A percentile compares a stretch with the other conserved stretches of the same genome.
These are phyloP conservation scores for Pelodiscus sinensis DNA, from an alignment of 2,113 vertebrate genomes.

Conservation along the genomic window DNA sequence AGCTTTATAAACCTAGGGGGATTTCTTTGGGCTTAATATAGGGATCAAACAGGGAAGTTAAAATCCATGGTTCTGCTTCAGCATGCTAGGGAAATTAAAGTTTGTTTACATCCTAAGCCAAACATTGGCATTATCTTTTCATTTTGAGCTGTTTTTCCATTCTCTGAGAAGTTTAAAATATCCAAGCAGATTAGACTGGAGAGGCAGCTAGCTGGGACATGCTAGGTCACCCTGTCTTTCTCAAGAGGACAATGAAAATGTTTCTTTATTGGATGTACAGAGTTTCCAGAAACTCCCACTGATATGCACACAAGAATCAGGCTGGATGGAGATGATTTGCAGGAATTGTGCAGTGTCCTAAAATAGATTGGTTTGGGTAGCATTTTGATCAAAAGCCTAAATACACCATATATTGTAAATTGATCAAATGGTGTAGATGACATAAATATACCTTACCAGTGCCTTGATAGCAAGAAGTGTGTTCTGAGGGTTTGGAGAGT, in stretches of 20 bases:
- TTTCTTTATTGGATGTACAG: slow-evolving; percentile 1
- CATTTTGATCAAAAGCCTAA: neutral
- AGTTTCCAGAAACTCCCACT: neutral
- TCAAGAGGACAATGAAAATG: neutral
- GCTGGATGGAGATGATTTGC: neutral
- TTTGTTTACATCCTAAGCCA: slow-evolving; percentile 29
- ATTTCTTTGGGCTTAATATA: slow-evolving; percentile 54
- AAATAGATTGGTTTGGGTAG: neutral
- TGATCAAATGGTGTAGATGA: neutral
- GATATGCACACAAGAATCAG: neutral
- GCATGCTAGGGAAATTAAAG: slow-evolving; percentile 8
- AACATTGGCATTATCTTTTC: slow-evolving; percentile 23
- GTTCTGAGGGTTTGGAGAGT: neutral
- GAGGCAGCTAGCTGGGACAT: neutral
- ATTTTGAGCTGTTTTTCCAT: slow-evolving; percentile 30
- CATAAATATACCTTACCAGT: neutral
- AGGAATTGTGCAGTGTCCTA: neutral
- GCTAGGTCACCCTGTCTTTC: neutral
- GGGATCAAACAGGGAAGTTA: slow-evolving; percentile 34
- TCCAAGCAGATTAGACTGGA: slow-evolving; percentile 34
- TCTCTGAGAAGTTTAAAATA: slow-evolving; percentile 24
- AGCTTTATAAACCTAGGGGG: slow-evolving; percentile 27
- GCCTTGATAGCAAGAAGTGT: neutral
- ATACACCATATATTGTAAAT: neutral
- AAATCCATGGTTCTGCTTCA: slow-evolving; percentile 37